Conservation (phyloP, 2,113 vertebrate species). For the Indicator indicator region DNA sequence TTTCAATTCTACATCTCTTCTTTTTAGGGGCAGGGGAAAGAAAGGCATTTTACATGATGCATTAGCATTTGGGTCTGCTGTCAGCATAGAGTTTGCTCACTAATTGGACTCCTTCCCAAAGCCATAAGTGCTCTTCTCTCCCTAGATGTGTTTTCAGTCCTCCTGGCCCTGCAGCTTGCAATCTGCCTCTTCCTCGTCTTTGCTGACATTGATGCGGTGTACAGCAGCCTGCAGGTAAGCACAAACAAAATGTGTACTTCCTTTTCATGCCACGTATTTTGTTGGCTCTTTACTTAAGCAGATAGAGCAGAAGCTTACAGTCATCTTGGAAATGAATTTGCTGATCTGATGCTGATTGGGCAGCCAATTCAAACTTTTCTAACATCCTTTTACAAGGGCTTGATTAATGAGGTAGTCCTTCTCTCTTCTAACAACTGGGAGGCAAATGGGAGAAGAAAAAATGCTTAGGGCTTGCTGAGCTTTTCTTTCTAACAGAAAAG, state of each 20-base stretch:
- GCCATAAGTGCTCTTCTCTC: conserved; percentile 11
- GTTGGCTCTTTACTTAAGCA: background rate
- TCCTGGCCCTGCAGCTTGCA: conserved; percentile 65
- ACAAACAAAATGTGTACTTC: background rate
- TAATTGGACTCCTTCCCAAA: background rate
- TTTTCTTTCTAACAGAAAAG: background rate
- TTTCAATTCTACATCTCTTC: background rate
- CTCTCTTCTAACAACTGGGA: background rate
- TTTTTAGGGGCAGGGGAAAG: background rate
- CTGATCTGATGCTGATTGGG: background rate
- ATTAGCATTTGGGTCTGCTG: background rate
- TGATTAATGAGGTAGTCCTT: background rate
- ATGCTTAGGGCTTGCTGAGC: background rate
- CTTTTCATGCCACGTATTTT: background rate
- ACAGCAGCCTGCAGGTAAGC: conserved; percentile 69
- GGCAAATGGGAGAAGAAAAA: background rate
- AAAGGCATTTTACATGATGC: background rate
- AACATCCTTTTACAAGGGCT: background rate
- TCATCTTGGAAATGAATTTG: background rate
- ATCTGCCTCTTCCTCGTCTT: conserved; percentile 73
- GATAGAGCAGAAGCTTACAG: background rate
- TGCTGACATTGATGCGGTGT: conserved; percentile 47
- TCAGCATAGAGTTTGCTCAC: background rate
- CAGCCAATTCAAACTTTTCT: background rate
- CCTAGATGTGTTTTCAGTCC: conserved; percentile 71